Base-by-base conservation (phyloP, 2,797 vertebrate genomes). In the Falco naumanni region DNA sequence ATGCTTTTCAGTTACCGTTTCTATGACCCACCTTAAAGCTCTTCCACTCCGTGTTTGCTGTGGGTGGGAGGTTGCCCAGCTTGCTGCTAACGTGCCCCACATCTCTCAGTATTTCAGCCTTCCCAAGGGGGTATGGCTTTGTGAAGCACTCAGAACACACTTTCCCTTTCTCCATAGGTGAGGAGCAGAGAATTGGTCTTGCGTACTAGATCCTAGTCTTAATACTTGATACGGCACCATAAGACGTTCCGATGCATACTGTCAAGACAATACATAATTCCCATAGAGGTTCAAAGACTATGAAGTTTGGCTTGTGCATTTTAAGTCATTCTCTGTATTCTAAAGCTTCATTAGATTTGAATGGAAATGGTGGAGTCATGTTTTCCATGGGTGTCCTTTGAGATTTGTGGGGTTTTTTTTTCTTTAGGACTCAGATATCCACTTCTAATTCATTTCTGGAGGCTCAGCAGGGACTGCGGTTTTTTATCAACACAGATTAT, bases 401-500 rank as follows among this genome's bases (percentile, higher is more conserved):
- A 93, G 86, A 92, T 83, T 82, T 60, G 56, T 60, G 74, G 10
- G 0, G 3, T 19, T 0, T 12, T 64, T 47, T 81, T 87, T 76
- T 68, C 50, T 91, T 88, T 82, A 79, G 59, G 59, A 61, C 63
- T 90, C 56, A 48, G n/a, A 76, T 92, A 86, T 82, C 56, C 50
- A 90, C 39, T 94, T 74, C 41, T 87, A 89, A 92, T 93, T 91
- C 31, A 87, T 94, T 95, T 94, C 81, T 85, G 65, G 54, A 75
- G 81, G 56, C 60, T 77, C 53, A 96, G 63, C 45, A 60, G 71
- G 21, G 81, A 89, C 84, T 94, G 71, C 15, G 87, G 37, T 34
- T 61, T 93, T 94, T 97, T 95, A 96, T 96, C 94, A 94, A 54
- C 64, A 48, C 8, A 94, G 95, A 95, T 95, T 95, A 96, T 95